Conservation (phyloP, 2,888 invertebrate species). For the Luperina nickerlii region DNA sequence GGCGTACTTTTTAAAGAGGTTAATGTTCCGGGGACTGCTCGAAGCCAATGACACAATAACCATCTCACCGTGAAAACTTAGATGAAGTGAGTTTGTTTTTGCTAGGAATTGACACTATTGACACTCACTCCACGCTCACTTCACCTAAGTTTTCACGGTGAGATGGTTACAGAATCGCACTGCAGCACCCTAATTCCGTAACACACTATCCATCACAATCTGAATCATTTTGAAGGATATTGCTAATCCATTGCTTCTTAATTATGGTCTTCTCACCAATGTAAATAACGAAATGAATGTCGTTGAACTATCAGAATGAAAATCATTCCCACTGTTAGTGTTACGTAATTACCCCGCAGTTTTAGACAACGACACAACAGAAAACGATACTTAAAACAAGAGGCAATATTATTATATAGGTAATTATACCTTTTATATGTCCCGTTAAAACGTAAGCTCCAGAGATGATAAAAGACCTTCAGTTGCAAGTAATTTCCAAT, state of each 20-base stretch:
- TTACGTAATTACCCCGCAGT: no score
- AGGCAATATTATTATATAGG: background rate
- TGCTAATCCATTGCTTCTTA: background rate
- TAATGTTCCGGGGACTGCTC: background rate
- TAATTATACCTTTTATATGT: slow-evolving; percentile 10
- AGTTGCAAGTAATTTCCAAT: slow-evolving; percentile 37
- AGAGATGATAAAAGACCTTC: slow-evolving; percentile 34
- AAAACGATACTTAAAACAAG: background rate
- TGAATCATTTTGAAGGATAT: background rate
- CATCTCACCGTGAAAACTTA: no score
- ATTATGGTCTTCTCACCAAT: background rate
- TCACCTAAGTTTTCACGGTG: no score
- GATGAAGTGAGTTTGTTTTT: no score
- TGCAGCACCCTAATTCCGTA: no score
- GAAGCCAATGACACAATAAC: no score
- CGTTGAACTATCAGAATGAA: background rate
- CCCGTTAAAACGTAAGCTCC: background rate
- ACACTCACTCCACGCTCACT: no score
- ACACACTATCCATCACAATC: background rate
- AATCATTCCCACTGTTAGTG: no score
- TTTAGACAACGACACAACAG: background rate
- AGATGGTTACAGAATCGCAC: no score
- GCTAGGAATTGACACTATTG: no score
- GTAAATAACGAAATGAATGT: background rate
- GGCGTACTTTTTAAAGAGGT: background rate